Evolutionary conservation across 2,888 invertebrate species (phyloP).

Genomic region (Orthosia incerta): DNA sequence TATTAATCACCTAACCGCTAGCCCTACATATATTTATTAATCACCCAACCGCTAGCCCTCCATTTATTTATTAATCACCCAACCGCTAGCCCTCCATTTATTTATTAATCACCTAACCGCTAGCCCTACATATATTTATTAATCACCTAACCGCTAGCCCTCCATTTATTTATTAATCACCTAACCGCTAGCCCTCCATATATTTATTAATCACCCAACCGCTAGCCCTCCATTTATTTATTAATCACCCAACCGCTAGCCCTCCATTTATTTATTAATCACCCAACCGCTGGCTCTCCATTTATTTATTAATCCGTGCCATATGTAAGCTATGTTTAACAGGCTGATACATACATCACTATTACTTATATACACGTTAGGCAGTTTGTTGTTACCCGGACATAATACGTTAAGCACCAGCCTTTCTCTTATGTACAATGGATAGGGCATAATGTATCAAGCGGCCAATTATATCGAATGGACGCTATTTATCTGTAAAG

Average conservation of each 20-base stretch:
- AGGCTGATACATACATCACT: constrained; percentile 38
- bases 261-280: no score
- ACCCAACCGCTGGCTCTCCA: constrained; percentile 16
- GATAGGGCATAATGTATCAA: constrained; percentile 45
- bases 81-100: constrained; percentile 4
- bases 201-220: no score
- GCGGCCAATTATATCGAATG: constrained; percentile 53
- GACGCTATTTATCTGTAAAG: constrained; percentile 47
- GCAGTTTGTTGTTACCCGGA: constrained; percentile 55
- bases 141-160: background rate
- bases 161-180: no score
- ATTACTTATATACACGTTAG: constrained; percentile 41
- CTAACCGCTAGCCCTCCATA: constrained; percentile 2
- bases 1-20: background rate
- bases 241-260: background rate
- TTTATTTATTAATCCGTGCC: constrained; percentile 30
- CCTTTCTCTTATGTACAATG: constrained; percentile 60
- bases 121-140: no score
- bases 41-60: background rate
- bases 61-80: no score
- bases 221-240: no score
- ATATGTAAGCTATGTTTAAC: constrained; percentile 37
- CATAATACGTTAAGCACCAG: constrained; percentile 49
- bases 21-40: no score
- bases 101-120: background rate